Evolutionary conservation across 30 jellyfish, hydroid and myxozoan species (phyloP).

Genomic region (Turritopsis rubra): DNA sequence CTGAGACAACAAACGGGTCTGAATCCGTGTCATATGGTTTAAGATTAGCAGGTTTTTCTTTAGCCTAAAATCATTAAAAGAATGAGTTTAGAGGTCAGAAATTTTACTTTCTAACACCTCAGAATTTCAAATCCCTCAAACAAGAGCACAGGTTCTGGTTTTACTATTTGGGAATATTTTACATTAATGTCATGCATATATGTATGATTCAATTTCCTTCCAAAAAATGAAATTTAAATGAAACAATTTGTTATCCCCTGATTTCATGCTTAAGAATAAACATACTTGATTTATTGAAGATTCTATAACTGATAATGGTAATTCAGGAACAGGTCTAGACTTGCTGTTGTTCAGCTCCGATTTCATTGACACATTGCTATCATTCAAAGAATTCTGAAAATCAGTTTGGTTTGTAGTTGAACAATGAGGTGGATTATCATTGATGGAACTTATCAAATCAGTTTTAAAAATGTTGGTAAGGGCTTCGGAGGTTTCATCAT

Average conservation of each 20-base stretch:
- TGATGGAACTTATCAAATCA: neutral
- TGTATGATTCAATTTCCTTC: too few species aligned
- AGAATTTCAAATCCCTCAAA: too few species aligned
- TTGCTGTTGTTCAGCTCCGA: neutral
- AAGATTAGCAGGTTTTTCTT: constrained; percentile 43
- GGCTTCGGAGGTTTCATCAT: neutral
- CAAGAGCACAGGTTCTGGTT: too few species aligned
- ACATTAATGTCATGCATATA: too few species aligned
- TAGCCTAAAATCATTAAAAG: neutral
- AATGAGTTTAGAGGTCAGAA: too few species aligned
- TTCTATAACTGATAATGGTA: neutral
- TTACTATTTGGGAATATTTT: too few species aligned
- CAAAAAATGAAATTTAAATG: too few species aligned
- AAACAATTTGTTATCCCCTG: too few species aligned
- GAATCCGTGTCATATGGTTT: constrained; percentile 69
- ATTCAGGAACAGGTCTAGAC: neutral
- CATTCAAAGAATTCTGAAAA: neutral
- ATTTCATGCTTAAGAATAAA: too few species aligned
- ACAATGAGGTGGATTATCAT: neutral
- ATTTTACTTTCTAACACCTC: too few species aligned
- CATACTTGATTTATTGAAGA: neutral
- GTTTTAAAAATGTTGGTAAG: neutral
- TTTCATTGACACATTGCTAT: neutral
- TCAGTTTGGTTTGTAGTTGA: neutral
- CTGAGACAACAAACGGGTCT: constrained; percentile 79